These are phyloP conservation scores for Crocuta crocuta DNA, from an alignment of 2,113 vertebrate species.

Conservation along the genomic window DNA sequence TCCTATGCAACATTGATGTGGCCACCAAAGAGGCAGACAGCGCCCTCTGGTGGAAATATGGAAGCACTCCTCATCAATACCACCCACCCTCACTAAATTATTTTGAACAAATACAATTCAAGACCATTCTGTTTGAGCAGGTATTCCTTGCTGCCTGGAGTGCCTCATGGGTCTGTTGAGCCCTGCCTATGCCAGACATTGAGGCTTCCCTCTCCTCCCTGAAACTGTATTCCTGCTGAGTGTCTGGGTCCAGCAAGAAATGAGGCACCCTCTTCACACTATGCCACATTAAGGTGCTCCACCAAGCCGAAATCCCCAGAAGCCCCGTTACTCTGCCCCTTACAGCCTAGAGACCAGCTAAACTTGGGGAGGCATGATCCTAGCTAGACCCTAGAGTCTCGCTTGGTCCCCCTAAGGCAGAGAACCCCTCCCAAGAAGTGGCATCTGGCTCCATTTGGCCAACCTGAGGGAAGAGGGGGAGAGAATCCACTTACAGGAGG, in stretches of 20 bases:
- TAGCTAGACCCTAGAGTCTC: not conserved
- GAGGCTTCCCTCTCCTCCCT: not conserved
- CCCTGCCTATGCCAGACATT: not conserved
- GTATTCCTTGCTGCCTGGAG: not conserved
- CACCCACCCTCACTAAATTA: not conserved
- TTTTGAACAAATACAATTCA: slow-evolving; percentile 15
- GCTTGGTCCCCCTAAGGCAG: not conserved
- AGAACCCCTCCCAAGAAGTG: not conserved
- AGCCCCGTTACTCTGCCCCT: not conserved
- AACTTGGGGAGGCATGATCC: not conserved
- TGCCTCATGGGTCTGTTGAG: not conserved
- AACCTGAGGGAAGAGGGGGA: not conserved
- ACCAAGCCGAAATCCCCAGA: not conserved
- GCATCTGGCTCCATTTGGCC: not conserved
- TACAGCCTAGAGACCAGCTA: not conserved
- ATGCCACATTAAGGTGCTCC: not conserved
- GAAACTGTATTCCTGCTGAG: not conserved
- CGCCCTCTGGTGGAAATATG: slow-evolving; percentile 39
- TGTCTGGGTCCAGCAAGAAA: not conserved
- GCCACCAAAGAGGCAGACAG: slow-evolving; percentile 39
- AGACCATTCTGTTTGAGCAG: not conserved
- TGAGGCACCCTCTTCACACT: not conserved
- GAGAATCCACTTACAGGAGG: not conserved
- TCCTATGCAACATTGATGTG: not conserved
- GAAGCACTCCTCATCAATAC: not conserved